Percentiles rank a stretch among this genome's conserved stretches.
Conservation (phyloP, 2,888 invertebrate species). For the Abrostola tripartita region DNA sequence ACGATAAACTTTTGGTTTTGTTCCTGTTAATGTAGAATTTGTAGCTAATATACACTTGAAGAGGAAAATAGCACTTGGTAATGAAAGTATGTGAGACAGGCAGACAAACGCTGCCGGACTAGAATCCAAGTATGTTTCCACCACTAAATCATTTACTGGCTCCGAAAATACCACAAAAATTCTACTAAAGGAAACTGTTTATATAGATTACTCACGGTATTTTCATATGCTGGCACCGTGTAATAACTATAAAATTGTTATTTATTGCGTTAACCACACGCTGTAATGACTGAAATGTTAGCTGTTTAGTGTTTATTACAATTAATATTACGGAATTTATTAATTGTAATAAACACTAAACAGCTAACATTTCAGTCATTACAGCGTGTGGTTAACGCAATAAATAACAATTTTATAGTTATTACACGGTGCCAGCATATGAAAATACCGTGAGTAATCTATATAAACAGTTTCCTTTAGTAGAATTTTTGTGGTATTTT, state of each 20-base stretch:
- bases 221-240: slow-evolving; percentile 49
- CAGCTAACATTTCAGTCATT: slow-evolving; percentile 52
- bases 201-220: slow-evolving; percentile 62
- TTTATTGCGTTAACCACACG: slow-evolving; percentile 24
- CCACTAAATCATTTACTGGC: slow-evolving; percentile 33
- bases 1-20: too few species aligned
- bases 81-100: too few species aligned
- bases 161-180: slow-evolving; percentile 48
- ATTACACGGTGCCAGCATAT: slow-evolving; percentile 46
- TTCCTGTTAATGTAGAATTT: too few species aligned
- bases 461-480: slow-evolving; percentile 52
- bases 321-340: slow-evolving; percentile 46
- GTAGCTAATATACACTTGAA: too few species aligned
- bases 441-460: slow-evolving; percentile 63
- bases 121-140: not conserved
- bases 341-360: slow-evolving; percentile 42
- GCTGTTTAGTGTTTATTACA: slow-evolving; percentile 41
- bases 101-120: not conserved
- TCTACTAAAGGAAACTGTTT: slow-evolving; percentile 50
- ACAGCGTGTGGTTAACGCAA: slow-evolving; percentile 15
- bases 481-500: slow-evolving; percentile 49
- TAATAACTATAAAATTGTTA: slow-evolving; percentile 50
- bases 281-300: slow-evolving; percentile 50
- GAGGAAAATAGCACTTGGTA: too few species aligned
- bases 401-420: slow-evolving; percentile 47